Percentiles rank a stretch among this genome's conserved stretches.
Evolutionary conservation across 1,140 invertebrate genomes (phyloP).

Genomic region (Drosophila micromelanica): DNA sequence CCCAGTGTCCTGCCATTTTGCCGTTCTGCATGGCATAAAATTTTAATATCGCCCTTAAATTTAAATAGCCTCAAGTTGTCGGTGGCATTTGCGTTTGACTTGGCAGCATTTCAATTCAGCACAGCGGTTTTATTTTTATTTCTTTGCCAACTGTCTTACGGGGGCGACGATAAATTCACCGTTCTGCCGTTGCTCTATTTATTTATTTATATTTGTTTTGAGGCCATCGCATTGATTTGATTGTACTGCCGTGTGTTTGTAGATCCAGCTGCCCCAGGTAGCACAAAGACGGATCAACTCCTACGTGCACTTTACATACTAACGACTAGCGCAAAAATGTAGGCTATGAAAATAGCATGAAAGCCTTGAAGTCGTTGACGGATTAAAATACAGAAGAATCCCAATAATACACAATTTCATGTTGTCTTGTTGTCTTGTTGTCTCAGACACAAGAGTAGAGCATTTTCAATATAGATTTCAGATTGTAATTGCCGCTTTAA

Average conservation of each 20-base stretch:
- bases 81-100: slow-evolving; percentile 54
- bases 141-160: slow-evolving; percentile 39
- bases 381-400: no score
- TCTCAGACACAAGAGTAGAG: no score
- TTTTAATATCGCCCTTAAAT: slow-evolving; percentile 71
- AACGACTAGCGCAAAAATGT: slow-evolving; percentile 18
- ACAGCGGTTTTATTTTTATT: slow-evolving; percentile 37
- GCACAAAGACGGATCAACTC: not conserved
- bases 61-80: slow-evolving; percentile 64
- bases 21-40: slow-evolving; percentile 52
- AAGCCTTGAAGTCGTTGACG: slow-evolving; percentile 24
- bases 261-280: slow-evolving; percentile 8
- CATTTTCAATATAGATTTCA: no score
- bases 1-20: slow-evolving; percentile 41
- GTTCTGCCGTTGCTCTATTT: slow-evolving; percentile 33
- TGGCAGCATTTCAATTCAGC: slow-evolving; percentile 62
- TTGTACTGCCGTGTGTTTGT: slow-evolving; percentile 43
- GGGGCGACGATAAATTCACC: slow-evolving; percentile 57
- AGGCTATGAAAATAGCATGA: slow-evolving; percentile 5
- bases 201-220: slow-evolving; percentile 71
- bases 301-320: not conserved
- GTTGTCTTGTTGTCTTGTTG: no score
- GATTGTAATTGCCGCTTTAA: no score
- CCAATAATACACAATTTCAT: no score
- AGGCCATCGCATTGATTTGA: slow-evolving; percentile 68